These are phyloP conservation scores for Laspeyria flexula DNA, from an alignment of 2,888 invertebrate species.

Conservation along the genomic window DNA sequence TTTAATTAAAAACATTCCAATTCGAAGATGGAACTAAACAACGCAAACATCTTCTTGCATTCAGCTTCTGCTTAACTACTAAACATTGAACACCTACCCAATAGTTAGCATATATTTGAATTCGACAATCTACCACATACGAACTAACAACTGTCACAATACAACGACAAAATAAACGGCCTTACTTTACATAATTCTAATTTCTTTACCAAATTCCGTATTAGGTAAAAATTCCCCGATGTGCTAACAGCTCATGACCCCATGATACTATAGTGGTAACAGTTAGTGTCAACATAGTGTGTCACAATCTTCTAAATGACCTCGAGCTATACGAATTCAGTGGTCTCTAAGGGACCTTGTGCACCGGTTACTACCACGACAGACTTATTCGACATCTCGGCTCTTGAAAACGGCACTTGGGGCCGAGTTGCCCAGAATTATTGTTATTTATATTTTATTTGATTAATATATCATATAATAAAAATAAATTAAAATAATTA, in stretches of 20 bases:
- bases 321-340: conserved; percentile 9
- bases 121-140: neutral
- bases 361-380: no score
- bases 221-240: conserved; percentile 15
- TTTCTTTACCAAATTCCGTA: conserved; percentile 13
- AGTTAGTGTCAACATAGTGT: conserved; percentile 21
- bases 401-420: no score
- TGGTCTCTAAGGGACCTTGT: neutral
- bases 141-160: neutral
- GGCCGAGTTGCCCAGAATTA: no score
- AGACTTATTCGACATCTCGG: no score
- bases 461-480: no score
- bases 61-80: no score
- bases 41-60: no score
- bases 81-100: no score
- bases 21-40: no score
- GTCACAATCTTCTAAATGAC: conserved; percentile 31
- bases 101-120: neutral
- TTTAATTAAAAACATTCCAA: no score
- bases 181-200: neutral
- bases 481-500: no score
- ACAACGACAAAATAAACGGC: conserved; percentile 1
- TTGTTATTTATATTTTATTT: no score
- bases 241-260: conserved; percentile 29
- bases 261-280: conserved; percentile 13